Conservation (phyloP, 2,888 invertebrate genomes). For the Agonopterix arenella region DNA sequence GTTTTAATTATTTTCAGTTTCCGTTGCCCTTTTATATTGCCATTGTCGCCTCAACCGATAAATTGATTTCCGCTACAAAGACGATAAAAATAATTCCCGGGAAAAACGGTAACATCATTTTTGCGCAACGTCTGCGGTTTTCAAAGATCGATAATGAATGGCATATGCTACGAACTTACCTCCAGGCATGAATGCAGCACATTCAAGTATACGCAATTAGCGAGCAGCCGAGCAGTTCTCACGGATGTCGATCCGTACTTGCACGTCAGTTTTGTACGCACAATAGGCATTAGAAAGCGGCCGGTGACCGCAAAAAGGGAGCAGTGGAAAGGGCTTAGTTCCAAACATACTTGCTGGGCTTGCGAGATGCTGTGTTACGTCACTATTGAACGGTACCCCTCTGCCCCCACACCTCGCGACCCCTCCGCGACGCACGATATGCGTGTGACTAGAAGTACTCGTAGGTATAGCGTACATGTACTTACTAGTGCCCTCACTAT, state of each 20-base stretch:
- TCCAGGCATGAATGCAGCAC: background rate
- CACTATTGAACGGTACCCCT: conserved; percentile 51
- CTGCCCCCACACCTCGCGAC: conserved; percentile 27
- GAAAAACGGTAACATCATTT: no score
- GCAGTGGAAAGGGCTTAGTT: conserved; percentile 56
- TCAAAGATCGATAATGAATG: no score
- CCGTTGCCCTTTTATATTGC: no score
- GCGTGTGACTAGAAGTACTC: conserved; percentile 35
- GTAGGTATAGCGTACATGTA: conserved; percentile 24
- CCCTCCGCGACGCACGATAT: conserved; percentile 25
- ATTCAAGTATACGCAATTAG: conserved; percentile 38
- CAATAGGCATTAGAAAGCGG: conserved; percentile 72
- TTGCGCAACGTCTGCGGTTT: no score
- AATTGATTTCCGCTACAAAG: no score
- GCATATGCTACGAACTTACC: no score
- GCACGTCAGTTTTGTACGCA: conserved; percentile 48
- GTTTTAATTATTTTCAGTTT: no score
- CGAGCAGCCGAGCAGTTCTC: conserved; percentile 45
- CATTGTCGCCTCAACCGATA: no score
- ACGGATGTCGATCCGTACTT: conserved; percentile 58
- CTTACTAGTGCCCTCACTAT: conserved; percentile 53
- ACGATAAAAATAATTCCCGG: no score
- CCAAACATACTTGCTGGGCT: conserved; percentile 26
- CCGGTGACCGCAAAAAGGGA: conserved; percentile 70
- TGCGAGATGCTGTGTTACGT: conserved; percentile 67